Evolutionary conservation across 2,113 vertebrate species (phyloP), one percentile per base, ranked within the genome.

Genomic region (Sula dactylatra): DNA sequence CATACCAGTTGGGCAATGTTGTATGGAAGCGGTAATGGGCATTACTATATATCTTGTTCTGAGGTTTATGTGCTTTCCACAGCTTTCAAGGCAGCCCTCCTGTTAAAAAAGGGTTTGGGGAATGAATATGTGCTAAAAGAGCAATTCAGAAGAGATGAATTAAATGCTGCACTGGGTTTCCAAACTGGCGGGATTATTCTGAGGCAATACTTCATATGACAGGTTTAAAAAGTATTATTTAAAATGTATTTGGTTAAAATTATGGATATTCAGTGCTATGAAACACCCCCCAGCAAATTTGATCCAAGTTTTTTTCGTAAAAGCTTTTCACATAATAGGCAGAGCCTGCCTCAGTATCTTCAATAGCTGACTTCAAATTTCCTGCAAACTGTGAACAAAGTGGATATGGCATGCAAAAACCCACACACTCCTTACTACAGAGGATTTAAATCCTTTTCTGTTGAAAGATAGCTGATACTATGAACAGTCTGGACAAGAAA

Each of bases 351-450:
- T 82, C 32, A 13, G 4, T 66, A 13, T 92, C 82, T 95, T 96
- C 92, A 92, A 56, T 5, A 82, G 69, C 52, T 86, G 89, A 67
- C 76, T 84, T 94, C 65, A 91, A 91, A 95, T 72, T 73, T 84
- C 66, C 86, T 91, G 89, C 81, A 93, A 66, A 61, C 89, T 82
- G 70, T 87, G 94, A 86, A 89, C 86, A 90, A 80, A 91, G 89
- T n/a, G 58, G 77, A 49, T 74, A 83, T n/a, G 92, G 86, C 72
- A 76, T 88, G 70, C 6, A 16, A 94, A 95, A 92, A 45, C 88
- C 86, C 80, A 17, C 88, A 85, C 65, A 36, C 27, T 91, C 86
- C 78, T 73, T 84, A 61, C 81, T 87, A 79, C 19, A 47, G 66
- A 91, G 58, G 32, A 56, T 73, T 93, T 69, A 27, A 38, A 7